Conservation (phyloP, 2,888 invertebrate species). For the Baronia brevicornis region DNA sequence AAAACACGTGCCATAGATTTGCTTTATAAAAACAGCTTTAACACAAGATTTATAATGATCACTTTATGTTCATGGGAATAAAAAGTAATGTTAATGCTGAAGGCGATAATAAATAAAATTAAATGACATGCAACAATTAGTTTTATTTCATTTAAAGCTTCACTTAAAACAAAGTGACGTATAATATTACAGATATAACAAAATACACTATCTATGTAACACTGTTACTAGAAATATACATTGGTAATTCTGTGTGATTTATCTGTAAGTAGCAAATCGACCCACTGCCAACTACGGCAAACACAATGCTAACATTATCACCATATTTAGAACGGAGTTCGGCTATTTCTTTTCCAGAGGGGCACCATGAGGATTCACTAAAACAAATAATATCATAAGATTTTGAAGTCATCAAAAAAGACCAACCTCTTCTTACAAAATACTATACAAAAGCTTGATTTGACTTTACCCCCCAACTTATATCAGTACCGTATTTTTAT, state of each 20-base stretch:
- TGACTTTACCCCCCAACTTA: too few relatives aligned
- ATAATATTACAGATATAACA: slow-evolving; percentile 15
- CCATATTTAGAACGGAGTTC: slow-evolving; percentile 38
- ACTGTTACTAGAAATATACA: slow-evolving; percentile 33
- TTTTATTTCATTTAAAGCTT: slow-evolving; percentile 7
- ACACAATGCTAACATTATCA: slow-evolving; percentile 49
- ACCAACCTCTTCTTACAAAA: too few relatives aligned
- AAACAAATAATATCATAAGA: slow-evolving; percentile 27
- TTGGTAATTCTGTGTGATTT: slow-evolving; percentile 48
- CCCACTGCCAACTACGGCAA: slow-evolving; percentile 56
- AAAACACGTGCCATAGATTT: slow-evolving; percentile 38
- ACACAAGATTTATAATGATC: slow-evolving; percentile 18
- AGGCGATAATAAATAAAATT: too few relatives aligned
- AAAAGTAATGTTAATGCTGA: too few relatives aligned
- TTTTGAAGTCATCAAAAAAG: too few relatives aligned
- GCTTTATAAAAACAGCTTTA: slow-evolving; percentile 27
- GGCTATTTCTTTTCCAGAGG: slow-evolving; percentile 38
- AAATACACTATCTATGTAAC: slow-evolving; percentile 23
- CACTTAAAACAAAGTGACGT: slow-evolving; percentile 1
- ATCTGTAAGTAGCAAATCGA: slow-evolving; percentile 62
- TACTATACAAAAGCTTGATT: too few relatives aligned
- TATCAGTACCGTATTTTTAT: too few relatives aligned
- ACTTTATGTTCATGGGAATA: too few relatives aligned
- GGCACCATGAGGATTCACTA: slow-evolving; percentile 46
- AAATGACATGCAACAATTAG: background rate